Percentiles rank a stretch among this genome's conserved stretches.
phyloP scores from a whole-genome alignment of 1,140 invertebrate genomes.

The Brachionus calyciflorus region DNA sequence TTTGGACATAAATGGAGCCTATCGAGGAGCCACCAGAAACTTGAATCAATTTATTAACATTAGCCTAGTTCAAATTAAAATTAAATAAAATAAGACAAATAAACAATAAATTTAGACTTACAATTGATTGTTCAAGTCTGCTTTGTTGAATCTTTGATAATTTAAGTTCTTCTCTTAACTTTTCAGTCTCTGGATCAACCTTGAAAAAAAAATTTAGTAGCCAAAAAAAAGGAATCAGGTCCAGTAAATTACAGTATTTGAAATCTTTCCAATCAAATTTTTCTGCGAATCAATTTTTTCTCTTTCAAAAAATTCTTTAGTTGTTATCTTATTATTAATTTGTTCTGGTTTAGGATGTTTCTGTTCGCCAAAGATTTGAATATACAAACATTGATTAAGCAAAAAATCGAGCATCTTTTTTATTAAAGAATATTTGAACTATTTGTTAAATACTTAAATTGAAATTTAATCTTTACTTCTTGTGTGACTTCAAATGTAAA shows the following conservation, averaged over 20 bases:
- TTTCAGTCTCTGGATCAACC: constrained; percentile 41
- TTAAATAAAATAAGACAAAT: not conserved
- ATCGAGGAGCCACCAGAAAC: not conserved
- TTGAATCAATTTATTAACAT: constrained; percentile 6
- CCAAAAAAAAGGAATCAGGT: not conserved
- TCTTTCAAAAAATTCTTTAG: constrained; percentile 46
- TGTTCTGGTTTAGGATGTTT: constrained; percentile 34
- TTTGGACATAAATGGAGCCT: not conserved
- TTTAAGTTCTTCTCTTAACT: constrained; percentile 30
- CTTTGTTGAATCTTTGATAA: not conserved
- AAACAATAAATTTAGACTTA: not conserved
- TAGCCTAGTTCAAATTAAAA: not conserved
- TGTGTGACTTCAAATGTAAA: not conserved
- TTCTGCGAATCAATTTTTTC: constrained; percentile 7
- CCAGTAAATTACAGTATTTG: constrained; percentile 16
- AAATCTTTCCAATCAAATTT: not conserved
- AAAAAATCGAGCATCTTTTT: constrained; percentile 13
- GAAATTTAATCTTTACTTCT: not conserved
- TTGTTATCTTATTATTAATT: constrained; percentile 17
- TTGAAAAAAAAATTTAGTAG: not conserved
- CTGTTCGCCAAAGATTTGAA: constrained; percentile 44
- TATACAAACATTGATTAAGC: constrained; percentile 3
- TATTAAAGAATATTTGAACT: not conserved
- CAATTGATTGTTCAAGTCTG: not conserved
- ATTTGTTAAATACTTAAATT: no score